Evolutionary conservation across 2,888 invertebrate genomes (phyloP), one percentile per base, ranked within the genome.

Genomic region (Hymenopus coronatus): DNA sequence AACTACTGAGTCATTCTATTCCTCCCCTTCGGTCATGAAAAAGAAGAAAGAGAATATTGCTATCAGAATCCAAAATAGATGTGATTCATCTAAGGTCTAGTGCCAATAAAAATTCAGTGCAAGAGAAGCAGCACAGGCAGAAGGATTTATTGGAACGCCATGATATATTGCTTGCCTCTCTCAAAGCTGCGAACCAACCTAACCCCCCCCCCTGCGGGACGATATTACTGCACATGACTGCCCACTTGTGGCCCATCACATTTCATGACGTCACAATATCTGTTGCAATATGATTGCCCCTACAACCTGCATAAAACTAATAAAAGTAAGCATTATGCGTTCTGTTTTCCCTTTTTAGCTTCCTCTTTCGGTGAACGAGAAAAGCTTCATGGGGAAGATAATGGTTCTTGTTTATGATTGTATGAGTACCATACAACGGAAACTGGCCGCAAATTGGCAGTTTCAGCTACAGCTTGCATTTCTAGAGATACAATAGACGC

Each of bases 131-230:
- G 4, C 54, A 25, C 54, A 20, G 25, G 3, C 20, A 70, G 54
- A 70, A 86, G 70, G 81, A 86, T 86, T 86, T 86, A 86, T 81
- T 86, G 81, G 81, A 86, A 86, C 25, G 54, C 54, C 28, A 81
- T 86, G 86, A 86, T 86, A 81, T 86, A 86, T 86, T 70, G 54
- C 54, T 70, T 70, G 54, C 54, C 25, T 15, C 54, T 70, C 54
- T 70, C 54, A 70, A 20, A 70, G 54, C 54, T 70, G 25, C 54
- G 6, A 70, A 15, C 54, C 54, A 15, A 70, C 54, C 54, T 70
- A 40, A 40, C 9, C 40, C 40, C 40, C 40, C 12, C 40, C 40
- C 40, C 40, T 20, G 2, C 54, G 54, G 54, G 54, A 70, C 54
- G 54, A 70, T 70, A 70, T 70, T 70, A 70, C 54, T 70, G 54